phyloP scores from a whole-genome alignment of 2,797 vertebrate species.

The Harpagifer antarcticus region DNA sequence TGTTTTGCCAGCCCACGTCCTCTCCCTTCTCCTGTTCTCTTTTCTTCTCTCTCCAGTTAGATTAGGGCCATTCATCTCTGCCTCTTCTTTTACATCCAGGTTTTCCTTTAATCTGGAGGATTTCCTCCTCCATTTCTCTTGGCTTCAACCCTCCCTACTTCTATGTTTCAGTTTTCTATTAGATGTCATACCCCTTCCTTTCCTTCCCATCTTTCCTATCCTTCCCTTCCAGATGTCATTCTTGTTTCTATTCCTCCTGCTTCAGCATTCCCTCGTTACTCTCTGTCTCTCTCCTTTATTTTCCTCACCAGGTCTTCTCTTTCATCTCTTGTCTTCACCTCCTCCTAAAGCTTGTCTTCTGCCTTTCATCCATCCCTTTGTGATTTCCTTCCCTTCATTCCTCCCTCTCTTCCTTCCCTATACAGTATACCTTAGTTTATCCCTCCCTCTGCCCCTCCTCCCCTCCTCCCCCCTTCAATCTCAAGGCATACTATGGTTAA shows the following conservation, averaged over 20 bases:
- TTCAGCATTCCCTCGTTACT: slow-evolving; percentile 19
- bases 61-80: neutral
- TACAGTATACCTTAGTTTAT: slow-evolving; percentile 25
- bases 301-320: slow-evolving; percentile 22
- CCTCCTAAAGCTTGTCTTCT: slow-evolving; percentile 16
- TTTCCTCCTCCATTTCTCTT: slow-evolving; percentile 7
- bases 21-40: neutral
- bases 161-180: neutral
- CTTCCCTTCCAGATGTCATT: slow-evolving; percentile 39
- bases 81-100: slow-evolving; percentile 1
- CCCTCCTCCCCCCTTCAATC: slow-evolving; percentile 31
- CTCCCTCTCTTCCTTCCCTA: slow-evolving; percentile 13
- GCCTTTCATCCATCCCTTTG: slow-evolving; percentile 49
- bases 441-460: slow-evolving; percentile 57
- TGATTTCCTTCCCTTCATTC: slow-evolving; percentile 24
- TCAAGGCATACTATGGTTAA: slow-evolving; percentile 52
- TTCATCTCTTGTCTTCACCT: slow-evolving; percentile 43
- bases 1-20: neutral
- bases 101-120: slow-evolving; percentile 23
- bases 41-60: neutral
- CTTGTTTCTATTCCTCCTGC: slow-evolving; percentile 15
- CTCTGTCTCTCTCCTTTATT: slow-evolving; percentile 24
- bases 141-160: neutral
- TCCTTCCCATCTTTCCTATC: neutral
- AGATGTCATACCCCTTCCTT: neutral